Percentiles rank a stretch among this genome's conserved stretches.
These are phyloP conservation scores for Dascillus cervinus DNA, from an alignment of 2,888 invertebrate genomes.

Conservation along the genomic window DNA sequence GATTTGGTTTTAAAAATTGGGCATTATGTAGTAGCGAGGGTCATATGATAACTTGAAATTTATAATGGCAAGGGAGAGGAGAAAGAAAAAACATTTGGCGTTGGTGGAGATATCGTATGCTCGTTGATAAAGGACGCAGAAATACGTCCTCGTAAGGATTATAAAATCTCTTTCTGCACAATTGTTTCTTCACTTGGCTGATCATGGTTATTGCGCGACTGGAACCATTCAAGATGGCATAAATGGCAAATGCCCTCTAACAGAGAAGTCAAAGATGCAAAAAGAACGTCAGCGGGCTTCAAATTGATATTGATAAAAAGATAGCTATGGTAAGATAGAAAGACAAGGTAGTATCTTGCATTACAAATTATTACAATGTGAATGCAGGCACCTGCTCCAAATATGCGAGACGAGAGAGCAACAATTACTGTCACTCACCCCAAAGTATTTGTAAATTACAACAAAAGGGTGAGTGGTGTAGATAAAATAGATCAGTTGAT, in stretches of 20 bases:
- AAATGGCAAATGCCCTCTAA: slow-evolving; percentile 2
- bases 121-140: slow-evolving; percentile 9
- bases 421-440: slow-evolving; percentile 2
- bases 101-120: slow-evolving; percentile 19
- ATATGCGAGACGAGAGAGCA: slow-evolving; percentile 3
- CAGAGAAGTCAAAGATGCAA: slow-evolving; percentile 1
- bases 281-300: slow-evolving; percentile 3
- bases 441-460: slow-evolving; percentile 6
- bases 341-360: slow-evolving; percentile 3
- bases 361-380: not conserved
- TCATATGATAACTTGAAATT: slow-evolving; percentile 13
- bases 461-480: slow-evolving; percentile 10
- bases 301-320: not conserved
- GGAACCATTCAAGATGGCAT: slow-evolving; percentile 13
- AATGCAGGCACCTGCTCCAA: not conserved
- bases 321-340: slow-evolving; percentile 3
- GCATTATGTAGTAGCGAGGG: slow-evolving; percentile 8
- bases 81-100: slow-evolving; percentile 15
- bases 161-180: slow-evolving; percentile 11
- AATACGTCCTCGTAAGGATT: slow-evolving; percentile 9
- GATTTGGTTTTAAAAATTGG: no score
- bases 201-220: slow-evolving; percentile 8
- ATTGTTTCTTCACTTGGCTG: slow-evolving; percentile 3
- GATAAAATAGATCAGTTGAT: slow-evolving; percentile 7
- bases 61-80: slow-evolving; percentile 23